These are phyloP conservation scores for Pammene fasciana DNA, from an alignment of 2,888 invertebrate genomes.

Conservation along the genomic window DNA sequence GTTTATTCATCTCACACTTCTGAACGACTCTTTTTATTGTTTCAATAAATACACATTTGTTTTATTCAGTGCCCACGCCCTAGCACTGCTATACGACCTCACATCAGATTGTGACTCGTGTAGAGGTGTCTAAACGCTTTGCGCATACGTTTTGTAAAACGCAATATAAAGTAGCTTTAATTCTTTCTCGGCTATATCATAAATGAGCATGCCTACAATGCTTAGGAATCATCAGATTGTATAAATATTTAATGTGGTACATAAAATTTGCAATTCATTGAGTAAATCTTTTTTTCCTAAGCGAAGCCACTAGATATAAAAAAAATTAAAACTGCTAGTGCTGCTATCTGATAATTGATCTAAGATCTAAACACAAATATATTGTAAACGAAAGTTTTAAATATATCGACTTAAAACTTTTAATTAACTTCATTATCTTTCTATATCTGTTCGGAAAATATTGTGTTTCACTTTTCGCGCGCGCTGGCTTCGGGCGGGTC, in stretches of 20 bases:
- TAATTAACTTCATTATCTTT: no score
- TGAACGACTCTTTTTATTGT: constrained; percentile 56
- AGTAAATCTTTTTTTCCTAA: no score
- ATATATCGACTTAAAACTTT: no score
- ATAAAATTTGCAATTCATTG: no score
- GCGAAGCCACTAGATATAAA: no score
- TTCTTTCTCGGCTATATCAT: neutral
- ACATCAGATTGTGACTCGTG: neutral
- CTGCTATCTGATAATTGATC: no score
- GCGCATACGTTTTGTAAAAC: constrained; percentile 1
- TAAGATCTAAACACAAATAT: no score
- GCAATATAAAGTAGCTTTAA: neutral
- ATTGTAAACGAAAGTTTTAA: no score
- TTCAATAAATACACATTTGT: constrained; percentile 54
- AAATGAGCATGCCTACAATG: no score
- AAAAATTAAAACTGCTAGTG: no score
- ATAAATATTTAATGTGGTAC: no score
- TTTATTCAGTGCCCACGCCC: constrained; percentile 48
- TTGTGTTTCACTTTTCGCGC: constrained; percentile 3
- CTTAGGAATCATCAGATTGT: no score
- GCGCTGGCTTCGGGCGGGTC: constrained; percentile 44
- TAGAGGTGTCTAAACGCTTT: neutral
- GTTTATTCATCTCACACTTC: constrained; percentile 70
- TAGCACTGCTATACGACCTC: constrained; percentile 16
- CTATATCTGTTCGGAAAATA: neutral